phyloP scores from a whole-genome alignment of 2,113 vertebrate species.

The Fregata magnificens region DNA sequence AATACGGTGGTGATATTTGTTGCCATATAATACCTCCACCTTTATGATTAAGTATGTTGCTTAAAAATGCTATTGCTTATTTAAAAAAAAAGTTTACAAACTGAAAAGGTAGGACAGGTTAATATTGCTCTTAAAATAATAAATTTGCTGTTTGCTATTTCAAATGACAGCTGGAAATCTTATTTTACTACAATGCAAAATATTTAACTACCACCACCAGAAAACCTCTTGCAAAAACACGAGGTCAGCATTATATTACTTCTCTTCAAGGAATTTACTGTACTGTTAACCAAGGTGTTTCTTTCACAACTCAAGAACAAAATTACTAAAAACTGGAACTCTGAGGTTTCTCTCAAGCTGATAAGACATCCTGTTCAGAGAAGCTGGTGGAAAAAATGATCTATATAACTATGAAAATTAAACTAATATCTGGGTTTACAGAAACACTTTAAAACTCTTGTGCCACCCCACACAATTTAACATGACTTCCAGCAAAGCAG shows the following conservation, averaged over 20 bases:
- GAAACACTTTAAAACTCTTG: background rate
- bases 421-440: background rate
- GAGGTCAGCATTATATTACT: background rate
- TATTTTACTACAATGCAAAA: background rate
- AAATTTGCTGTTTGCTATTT: background rate
- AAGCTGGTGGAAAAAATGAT: background rate
- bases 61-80: background rate
- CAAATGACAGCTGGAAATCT: background rate
- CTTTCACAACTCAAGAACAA: conserved; percentile 37
- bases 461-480: background rate
- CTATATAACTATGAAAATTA: background rate
- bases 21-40: background rate
- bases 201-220: background rate
- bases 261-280: background rate
- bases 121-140: background rate
- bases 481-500: background rate
- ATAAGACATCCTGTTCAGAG: background rate
- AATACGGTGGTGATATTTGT: background rate
- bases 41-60: background rate
- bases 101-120: background rate
- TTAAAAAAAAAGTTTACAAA: background rate
- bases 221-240: background rate
- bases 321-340: conserved; percentile 18
- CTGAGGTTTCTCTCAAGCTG: background rate
- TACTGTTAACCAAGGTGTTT: background rate